Evolutionary conservation across 2,113 vertebrate genomes (phyloP).

Genomic region (Phalacrocorax carbo): DNA sequence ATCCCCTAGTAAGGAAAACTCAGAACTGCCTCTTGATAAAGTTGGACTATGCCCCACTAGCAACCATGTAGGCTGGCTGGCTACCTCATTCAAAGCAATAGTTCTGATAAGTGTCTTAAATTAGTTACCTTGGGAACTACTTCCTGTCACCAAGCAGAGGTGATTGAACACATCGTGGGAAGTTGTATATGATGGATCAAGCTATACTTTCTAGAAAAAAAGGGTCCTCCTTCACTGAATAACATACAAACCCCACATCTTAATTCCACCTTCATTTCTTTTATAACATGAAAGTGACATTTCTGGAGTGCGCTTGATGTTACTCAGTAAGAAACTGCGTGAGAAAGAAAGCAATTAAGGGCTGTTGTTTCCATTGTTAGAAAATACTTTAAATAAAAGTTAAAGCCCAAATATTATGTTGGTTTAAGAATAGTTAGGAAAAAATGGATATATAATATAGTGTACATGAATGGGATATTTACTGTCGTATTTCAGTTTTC

Average conservation of each 20-base stretch:
- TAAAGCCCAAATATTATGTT: neutral
- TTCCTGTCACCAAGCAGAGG: neutral
- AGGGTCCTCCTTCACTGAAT: neutral
- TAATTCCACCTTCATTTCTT: neutral
- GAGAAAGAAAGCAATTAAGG: neutral
- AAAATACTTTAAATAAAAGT: neutral
- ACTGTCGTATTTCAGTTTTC: neutral
- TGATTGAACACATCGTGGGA: neutral
- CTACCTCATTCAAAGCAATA: neutral
- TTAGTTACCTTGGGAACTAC: neutral
- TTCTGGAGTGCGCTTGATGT: neutral
- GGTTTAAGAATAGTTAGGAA: neutral
- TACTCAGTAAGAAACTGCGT: neutral
- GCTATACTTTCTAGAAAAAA: neutral
- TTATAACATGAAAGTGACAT: neutral
- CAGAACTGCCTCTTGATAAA: neutral
- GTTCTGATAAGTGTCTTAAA: neutral
- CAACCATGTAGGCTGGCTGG: neutral
- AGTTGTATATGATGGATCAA: neutral
- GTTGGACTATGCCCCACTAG: neutral
- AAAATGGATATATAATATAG: neutral
- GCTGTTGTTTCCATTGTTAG: neutral
- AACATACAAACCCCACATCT: neutral
- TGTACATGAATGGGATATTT: neutral
- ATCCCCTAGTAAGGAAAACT: neutral